These are phyloP conservation scores for Drosophila nasuta DNA, from an alignment of 1,140 invertebrate genomes.

Conservation along the genomic window DNA sequence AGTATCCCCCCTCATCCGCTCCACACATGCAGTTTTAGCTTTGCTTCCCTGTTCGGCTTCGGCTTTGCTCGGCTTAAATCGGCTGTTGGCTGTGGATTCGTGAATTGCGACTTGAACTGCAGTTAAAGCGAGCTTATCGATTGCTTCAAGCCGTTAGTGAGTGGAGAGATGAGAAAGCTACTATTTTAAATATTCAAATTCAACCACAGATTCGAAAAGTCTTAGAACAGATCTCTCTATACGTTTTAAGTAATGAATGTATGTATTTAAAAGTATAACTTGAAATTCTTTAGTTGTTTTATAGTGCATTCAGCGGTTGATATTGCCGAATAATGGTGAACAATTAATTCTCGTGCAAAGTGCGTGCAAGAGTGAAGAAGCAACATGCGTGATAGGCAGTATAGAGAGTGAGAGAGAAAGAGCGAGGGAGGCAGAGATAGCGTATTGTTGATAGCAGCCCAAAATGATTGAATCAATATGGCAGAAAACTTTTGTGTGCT, in stretches of 20 bases:
- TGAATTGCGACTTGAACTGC: slow-evolving; percentile 15
- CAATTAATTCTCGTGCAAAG: not conserved
- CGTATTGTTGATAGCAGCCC: slow-evolving; percentile 61
- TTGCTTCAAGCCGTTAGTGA: not conserved
- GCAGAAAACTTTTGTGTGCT: slow-evolving; percentile 33
- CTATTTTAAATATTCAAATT: too few relatives aligned
- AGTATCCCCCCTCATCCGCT: not conserved
- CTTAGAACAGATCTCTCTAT: too few relatives aligned
- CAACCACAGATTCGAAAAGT: too few relatives aligned
- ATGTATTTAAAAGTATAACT: too few relatives aligned
- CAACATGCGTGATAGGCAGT: slow-evolving; percentile 1
- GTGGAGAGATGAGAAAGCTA: not conserved
- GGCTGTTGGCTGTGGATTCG: slow-evolving; percentile 5
- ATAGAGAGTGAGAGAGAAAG: not conserved
- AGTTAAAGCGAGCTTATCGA: slow-evolving; percentile 8
- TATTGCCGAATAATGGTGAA: not conserved
- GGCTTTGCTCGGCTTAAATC: slow-evolving; percentile 24
- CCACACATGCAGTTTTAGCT: slow-evolving; percentile 39
- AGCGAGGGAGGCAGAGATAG: slow-evolving; percentile 38
- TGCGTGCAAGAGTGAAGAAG: slow-evolving; percentile 15
- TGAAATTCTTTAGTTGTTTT: not conserved
- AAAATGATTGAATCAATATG: slow-evolving; percentile 75
- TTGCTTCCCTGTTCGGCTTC: slow-evolving; percentile 59
- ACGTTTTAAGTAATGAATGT: too few relatives aligned
- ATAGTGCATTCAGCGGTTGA: slow-evolving; percentile 18